Percentiles rank a stretch among this genome's conserved stretches.
These are phyloP conservation scores for Gorsachius goisagi DNA, from an alignment of 2,113 vertebrate species.

Conservation along the genomic window DNA sequence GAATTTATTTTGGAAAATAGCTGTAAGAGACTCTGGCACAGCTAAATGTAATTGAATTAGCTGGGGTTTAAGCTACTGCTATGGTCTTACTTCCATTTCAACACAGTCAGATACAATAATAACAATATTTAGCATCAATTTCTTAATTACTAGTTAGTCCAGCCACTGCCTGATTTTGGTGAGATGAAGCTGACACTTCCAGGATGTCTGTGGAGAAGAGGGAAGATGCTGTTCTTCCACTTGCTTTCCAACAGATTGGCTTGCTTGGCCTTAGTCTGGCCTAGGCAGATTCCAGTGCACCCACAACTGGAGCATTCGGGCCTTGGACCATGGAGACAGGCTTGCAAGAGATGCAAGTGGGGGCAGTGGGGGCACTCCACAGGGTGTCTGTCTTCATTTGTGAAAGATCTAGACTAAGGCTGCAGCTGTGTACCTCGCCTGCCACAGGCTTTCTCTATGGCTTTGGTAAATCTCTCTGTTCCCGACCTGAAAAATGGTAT, in stretches of 20 bases:
- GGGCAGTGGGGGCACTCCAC: background rate
- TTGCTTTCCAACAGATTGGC: background rate
- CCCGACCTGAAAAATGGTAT: background rate
- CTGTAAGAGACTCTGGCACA: background rate
- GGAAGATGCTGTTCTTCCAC: background rate
- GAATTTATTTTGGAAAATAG: slow-evolving; percentile 51
- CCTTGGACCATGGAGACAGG: background rate
- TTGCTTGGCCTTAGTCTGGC: background rate
- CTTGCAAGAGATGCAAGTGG: background rate
- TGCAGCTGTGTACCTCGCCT: background rate
- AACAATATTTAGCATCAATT: background rate
- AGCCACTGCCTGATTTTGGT: background rate
- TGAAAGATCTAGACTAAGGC: background rate
- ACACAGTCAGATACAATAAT: background rate
- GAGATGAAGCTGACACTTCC: background rate
- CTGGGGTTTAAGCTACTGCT: background rate
- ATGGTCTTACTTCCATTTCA: background rate
- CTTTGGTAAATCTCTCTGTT: background rate
- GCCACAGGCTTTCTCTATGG: background rate
- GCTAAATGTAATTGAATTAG: slow-evolving; percentile 46
- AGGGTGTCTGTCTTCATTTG: background rate
- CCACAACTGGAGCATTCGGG: background rate
- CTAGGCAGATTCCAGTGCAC: background rate
- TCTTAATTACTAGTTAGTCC: background rate
- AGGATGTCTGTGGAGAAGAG: background rate